phyloP scores from a whole-genome alignment of 2,113 vertebrate species.

The Rhea americana region DNA sequence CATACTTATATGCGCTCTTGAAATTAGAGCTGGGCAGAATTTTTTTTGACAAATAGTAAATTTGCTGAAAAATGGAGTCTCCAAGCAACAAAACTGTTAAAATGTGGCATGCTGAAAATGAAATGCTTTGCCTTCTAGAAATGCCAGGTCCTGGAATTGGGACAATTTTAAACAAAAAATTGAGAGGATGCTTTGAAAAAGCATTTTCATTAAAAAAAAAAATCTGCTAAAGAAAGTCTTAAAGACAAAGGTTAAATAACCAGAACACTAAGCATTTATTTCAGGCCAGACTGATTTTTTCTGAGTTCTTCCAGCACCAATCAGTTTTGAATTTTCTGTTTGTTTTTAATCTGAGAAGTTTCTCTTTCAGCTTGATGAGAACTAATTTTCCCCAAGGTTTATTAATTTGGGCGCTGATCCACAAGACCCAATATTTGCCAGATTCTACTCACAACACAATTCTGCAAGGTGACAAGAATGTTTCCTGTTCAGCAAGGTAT shows the following conservation, averaged over 20 bases:
- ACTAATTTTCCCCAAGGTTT: neutral
- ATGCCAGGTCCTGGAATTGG: neutral
- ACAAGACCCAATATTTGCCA: neutral
- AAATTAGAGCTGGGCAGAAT: constrained; percentile 24
- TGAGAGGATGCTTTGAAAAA: neutral
- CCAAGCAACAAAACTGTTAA: constrained; percentile 48
- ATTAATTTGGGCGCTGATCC: neutral
- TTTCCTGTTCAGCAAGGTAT: neutral
- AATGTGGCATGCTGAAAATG: neutral
- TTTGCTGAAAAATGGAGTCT: constrained; percentile 43
- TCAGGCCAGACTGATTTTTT: neutral
- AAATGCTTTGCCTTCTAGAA: neutral
- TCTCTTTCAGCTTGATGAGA: neutral
- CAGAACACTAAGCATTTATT: neutral
- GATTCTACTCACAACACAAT: neutral
- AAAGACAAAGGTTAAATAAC: neutral
- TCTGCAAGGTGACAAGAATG: neutral
- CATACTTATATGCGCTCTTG: constrained; percentile 24
- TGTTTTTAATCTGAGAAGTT: neutral
- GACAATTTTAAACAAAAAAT: neutral
- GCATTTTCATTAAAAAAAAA: neutral
- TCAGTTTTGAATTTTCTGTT: neutral
- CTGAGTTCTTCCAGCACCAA: neutral
- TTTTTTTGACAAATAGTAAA: constrained; percentile 55
- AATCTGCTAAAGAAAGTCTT: neutral